A percentile compares a stretch with the other conserved stretches of the same genome.
phyloP scores from a whole-genome alignment of 2,113 vertebrate species.

The Seriola aureovittata region DNA sequence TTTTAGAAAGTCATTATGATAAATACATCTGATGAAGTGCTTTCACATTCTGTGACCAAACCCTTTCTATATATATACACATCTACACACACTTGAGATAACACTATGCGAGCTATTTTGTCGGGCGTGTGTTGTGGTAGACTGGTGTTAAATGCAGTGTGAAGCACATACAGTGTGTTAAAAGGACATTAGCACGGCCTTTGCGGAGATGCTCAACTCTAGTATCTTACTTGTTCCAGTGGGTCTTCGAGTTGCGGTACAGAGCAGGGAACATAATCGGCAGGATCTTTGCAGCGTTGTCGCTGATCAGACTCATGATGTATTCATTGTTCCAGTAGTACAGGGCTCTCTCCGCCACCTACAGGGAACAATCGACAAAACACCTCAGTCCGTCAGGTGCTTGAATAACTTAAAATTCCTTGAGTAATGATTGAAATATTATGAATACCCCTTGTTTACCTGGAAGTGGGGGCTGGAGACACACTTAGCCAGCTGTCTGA shows the following conservation, averaged over 20 bases:
- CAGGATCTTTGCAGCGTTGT: conserved; percentile 97
- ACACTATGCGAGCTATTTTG: conserved; percentile 16
- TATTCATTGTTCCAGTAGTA: conserved; percentile 99
- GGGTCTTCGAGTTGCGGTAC: conserved; percentile 99
- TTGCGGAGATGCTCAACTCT: not conserved
- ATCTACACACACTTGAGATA: not conserved
- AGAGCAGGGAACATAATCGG: conserved; percentile 99
- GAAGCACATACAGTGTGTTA: not conserved
- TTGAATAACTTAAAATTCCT: too few relatives aligned
- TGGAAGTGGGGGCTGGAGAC: conserved; percentile 99
- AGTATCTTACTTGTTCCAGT: conserved; percentile 97
- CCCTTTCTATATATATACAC: not conserved
- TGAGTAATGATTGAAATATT: not conserved
- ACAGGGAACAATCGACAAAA: not conserved
- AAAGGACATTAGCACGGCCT: not conserved
- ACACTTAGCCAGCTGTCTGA: conserved; percentile 97
- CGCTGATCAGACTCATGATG: conserved; percentile 98
- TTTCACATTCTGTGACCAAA: conserved; percentile 7
- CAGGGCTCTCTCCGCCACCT: conserved; percentile 96
- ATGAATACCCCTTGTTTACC: conserved; percentile 70
- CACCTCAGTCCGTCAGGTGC: not conserved
- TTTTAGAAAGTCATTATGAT: not conserved
- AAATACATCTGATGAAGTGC: not conserved
- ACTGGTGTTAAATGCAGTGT: conserved; percentile 15
- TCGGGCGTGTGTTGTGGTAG: not conserved